Base-by-base conservation (phyloP, 2,888 invertebrate species). In the Drosophila mimica region DNA sequence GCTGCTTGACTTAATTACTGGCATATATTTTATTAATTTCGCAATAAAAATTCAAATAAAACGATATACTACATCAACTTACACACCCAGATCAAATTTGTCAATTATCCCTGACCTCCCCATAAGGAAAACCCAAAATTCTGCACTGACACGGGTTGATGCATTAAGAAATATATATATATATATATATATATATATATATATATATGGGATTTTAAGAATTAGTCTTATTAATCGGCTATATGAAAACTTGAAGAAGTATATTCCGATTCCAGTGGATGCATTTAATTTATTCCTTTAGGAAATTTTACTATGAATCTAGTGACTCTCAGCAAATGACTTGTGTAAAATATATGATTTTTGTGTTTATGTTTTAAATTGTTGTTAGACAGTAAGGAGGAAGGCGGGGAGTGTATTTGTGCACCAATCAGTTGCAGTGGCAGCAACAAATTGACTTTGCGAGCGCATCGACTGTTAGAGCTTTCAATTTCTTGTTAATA, bases 1-100 rank as follows among this genome's bases (percentile, higher is more conserved):
- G 80, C 84, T 82, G 83, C 88, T 88, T 88, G 90, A 88, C 90
- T 88, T 88, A 89, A 88, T 88, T 88, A 88, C 88, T 84, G 83
- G 81, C 82, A 83, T 79, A 86, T 88, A 88, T 90, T 84, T 88
- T 88, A 88, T 89, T 89, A 89, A 88, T 89, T 89, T 89, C 73
- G 52, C 64, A 83, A 76, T 28, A n/a, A 13, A 56, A 38, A 56
- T 30, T 38, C n/a, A 57, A 66, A 57, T 38, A 48, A 51, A 57
- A 59, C 54, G 20, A 5, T 20, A 17, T 31, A 51, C 40, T 9
- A 51, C 28, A 43, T 49, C 58, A 71, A 69, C 46, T 59, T 56
- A 67, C 25, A 58, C 20, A 46, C 33, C n/a, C 20, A 54, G 30
- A 59, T 36, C 25, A 11, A 17, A 25, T 25, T 46, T 52, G 43